These are phyloP conservation scores for Megaceryle maxima DNA, from an alignment of 2,113 vertebrate genomes.

Conservation along the genomic window DNA sequence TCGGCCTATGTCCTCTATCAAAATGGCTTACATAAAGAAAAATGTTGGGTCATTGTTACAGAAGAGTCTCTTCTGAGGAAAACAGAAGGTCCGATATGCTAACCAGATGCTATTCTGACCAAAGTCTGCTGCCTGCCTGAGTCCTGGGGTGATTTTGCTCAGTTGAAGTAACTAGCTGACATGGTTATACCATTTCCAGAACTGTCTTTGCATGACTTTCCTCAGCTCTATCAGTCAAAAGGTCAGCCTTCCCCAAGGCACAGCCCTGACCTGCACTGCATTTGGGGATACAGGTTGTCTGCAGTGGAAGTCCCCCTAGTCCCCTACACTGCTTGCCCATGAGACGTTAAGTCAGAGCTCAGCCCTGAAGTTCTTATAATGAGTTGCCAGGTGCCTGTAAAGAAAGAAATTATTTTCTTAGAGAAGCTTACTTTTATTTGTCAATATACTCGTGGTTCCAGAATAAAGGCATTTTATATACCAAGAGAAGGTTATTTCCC, in stretches of 20 bases:
- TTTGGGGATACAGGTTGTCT: not conserved
- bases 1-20: too few species aligned
- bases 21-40: too few species aligned
- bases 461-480: constrained; percentile 23
- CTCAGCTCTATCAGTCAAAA: not conserved
- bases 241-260: not conserved
- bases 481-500: not conserved
- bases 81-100: too few species aligned
- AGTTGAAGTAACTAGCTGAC: not conserved
- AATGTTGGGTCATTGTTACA: too few species aligned
- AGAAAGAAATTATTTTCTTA: not conserved
- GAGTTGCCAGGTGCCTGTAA: not conserved
- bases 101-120: too few species aligned
- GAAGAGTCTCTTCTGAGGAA: too few species aligned
- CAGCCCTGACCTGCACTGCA: not conserved
- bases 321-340: accelerated
- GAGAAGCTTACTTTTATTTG: not conserved
- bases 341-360: not conserved
- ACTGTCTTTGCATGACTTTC: not conserved
- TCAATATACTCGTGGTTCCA: not conserved
- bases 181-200: not conserved
- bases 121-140: too few species aligned
- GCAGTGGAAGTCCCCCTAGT: not conserved
- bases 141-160: not conserved
- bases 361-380: not conserved